phyloP scores from a whole-genome alignment of 2,797 vertebrate species.

The Hafferia zeledoni region DNA sequence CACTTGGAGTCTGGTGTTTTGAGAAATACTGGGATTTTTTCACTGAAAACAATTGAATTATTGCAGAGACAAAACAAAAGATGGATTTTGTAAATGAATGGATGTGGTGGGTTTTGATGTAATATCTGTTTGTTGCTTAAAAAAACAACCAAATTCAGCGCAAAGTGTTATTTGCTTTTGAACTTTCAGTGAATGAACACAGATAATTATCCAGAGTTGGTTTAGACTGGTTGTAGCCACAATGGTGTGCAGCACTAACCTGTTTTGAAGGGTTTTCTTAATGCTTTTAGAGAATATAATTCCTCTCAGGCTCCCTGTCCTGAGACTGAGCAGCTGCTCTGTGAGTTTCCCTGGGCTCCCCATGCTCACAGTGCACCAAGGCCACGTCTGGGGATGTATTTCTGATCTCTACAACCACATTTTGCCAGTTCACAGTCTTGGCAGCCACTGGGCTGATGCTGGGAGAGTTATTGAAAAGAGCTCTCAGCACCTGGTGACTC shows the following conservation, averaged over 20 bases:
- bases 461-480: not conserved
- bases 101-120: not conserved
- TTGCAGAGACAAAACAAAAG: not conserved
- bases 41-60: not conserved
- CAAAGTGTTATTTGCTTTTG: not conserved
- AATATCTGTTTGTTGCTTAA: not conserved
- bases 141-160: rapidly evolving
- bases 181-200: not conserved
- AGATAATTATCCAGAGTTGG: not conserved
- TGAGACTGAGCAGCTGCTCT: not conserved
- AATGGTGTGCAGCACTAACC: not conserved
- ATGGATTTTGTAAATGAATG: not conserved
- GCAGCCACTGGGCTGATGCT: not conserved
- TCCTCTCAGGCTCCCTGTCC: not conserved
- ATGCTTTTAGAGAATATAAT: not conserved
- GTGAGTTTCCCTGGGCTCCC: not conserved
- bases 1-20: not conserved
- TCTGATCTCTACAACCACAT: not conserved
- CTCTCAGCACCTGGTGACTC: not conserved
- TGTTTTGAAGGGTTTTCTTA: not conserved
- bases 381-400: not conserved
- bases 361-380: not conserved
- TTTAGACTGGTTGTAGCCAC: not conserved
- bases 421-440: not conserved
- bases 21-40: not conserved